phyloP scores from a whole-genome alignment of 2,113 vertebrate species.

The Mustela nigripes region DNA sequence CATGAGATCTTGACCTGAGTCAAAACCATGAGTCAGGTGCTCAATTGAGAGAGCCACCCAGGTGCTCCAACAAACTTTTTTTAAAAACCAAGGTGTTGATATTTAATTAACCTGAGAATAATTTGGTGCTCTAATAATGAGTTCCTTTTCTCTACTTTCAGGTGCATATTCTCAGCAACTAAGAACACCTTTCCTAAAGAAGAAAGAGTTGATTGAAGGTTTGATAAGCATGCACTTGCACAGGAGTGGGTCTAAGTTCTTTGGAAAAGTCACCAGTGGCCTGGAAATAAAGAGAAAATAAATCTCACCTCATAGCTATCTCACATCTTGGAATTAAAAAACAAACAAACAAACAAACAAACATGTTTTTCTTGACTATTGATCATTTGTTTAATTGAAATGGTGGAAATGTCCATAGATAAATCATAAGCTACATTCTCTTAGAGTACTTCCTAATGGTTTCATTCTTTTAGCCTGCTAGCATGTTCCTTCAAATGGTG shows the following conservation, averaged over 20 bases:
- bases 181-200: conserved; percentile 84
- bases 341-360: background rate
- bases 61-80: background rate
- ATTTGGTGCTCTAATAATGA: background rate
- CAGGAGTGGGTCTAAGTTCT: conserved; percentile 79
- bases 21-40: background rate
- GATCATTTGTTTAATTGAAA: conserved; percentile 45
- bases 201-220: conserved; percentile 85
- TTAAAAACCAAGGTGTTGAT: background rate
- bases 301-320: background rate
- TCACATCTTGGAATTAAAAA: background rate
- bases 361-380: conserved; percentile 34
- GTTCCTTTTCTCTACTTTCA: conserved; percentile 80
- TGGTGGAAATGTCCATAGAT: conserved; percentile 1
- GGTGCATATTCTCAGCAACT: conserved; percentile 89
- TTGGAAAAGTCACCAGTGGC: conserved; percentile 75
- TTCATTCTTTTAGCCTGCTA: conserved; percentile 5
- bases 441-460: background rate
- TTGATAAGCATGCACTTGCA: conserved; percentile 87
- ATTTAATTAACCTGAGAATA: conserved; percentile 7
- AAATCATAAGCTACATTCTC: conserved; percentile 4
- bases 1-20: background rate
- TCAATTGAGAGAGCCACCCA: background rate
- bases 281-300: conserved; percentile 82
- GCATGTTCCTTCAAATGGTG: background rate